phyloP scores from a whole-genome alignment of 2,888 invertebrate species.

The Hetaerina titia region DNA sequence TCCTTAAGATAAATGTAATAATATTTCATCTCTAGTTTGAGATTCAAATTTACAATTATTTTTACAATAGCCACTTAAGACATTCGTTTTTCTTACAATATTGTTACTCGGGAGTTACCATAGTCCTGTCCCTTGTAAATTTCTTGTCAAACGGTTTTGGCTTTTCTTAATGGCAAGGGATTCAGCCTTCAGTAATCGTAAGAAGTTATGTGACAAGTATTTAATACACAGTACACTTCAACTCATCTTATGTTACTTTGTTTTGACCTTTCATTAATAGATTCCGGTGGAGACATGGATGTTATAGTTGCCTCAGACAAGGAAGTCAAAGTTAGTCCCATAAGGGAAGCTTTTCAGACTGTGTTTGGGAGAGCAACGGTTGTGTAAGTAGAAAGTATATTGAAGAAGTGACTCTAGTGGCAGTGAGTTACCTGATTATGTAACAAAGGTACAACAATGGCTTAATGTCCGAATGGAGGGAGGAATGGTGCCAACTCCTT shows the following conservation, averaged over 20 bases:
- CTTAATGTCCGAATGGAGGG: too few relatives aligned
- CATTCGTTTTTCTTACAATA: too few relatives aligned
- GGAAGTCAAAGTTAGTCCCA: constrained; percentile 86
- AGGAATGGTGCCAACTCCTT: too few relatives aligned
- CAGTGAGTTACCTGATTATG: too few relatives aligned
- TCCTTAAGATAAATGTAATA: neutral
- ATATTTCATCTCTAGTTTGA: too few relatives aligned
- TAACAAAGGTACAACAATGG: too few relatives aligned
- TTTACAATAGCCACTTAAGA: too few relatives aligned
- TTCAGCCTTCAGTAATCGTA: neutral
- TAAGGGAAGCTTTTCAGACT: constrained; percentile 89
- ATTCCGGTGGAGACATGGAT: constrained; percentile 88
- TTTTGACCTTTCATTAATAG: constrained; percentile 77
- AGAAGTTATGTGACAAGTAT: neutral
- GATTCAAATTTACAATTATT: too few relatives aligned
- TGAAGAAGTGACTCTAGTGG: too few relatives aligned
- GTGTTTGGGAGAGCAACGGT: constrained; percentile 90
- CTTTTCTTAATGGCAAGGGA: neutral
- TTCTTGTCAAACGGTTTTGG: neutral
- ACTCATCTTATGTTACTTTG: neutral
- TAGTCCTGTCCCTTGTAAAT: too few relatives aligned
- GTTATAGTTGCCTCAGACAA: constrained; percentile 88
- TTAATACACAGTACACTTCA: neutral
- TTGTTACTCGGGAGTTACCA: too few relatives aligned
- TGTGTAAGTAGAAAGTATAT: constrained; percentile 78